Evolutionary conservation across 2,888 invertebrate species (phyloP).

Genomic region (Baronia brevicornis): DNA sequence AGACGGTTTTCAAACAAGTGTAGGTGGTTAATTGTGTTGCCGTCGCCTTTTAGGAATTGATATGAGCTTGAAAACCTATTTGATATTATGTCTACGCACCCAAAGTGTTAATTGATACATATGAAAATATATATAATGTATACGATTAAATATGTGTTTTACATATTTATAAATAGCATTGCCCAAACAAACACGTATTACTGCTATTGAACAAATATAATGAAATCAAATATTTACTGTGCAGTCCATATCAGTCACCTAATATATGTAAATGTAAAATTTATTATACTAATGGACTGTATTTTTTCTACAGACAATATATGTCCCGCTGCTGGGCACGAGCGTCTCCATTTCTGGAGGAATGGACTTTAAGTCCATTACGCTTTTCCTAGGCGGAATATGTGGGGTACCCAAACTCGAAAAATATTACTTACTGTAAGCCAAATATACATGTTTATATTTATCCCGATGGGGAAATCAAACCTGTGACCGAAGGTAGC

Average conservation of each 20-base stretch:
- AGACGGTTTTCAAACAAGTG: neutral
- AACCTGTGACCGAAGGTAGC: too few relatives aligned
- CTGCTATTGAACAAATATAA: slow-evolving; percentile 1
- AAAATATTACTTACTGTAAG: too few relatives aligned
- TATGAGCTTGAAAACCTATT: neutral
- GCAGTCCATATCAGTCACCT: slow-evolving; percentile 31
- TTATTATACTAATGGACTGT: too few relatives aligned
- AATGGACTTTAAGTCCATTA: too few relatives aligned
- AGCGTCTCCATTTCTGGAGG: too few relatives aligned
- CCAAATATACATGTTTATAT: too few relatives aligned
- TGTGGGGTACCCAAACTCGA: too few relatives aligned
- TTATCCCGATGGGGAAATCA: too few relatives aligned
- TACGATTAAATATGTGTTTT: slow-evolving; percentile 6
- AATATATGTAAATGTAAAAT: too few relatives aligned
- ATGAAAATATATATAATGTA: neutral
- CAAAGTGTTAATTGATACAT: slow-evolving; percentile 2
- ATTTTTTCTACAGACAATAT: too few relatives aligned
- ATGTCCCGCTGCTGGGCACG: too few relatives aligned
- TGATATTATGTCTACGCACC: neutral
- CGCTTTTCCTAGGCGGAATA: too few relatives aligned
- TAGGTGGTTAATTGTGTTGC: slow-evolving; percentile 1
- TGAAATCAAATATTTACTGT: slow-evolving; percentile 32
- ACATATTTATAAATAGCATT: slow-evolving; percentile 26
- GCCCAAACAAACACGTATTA: slow-evolving; percentile 14
- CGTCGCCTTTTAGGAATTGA: neutral